phyloP scores from a whole-genome alignment of 2,113 vertebrate genomes.

The Gulo gulo region DNA sequence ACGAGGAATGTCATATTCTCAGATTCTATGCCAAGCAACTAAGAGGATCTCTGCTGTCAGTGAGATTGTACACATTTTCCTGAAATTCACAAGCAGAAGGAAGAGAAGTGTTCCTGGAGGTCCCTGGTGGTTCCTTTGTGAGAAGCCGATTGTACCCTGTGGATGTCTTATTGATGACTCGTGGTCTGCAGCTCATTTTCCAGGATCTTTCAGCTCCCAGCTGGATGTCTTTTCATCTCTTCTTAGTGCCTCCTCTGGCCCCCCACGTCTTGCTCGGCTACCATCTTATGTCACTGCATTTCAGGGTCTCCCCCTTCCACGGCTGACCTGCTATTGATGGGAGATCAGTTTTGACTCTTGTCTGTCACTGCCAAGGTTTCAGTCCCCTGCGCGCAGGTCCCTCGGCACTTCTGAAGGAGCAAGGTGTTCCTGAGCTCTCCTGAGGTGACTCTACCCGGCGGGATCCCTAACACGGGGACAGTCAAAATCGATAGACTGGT shows the following conservation, averaged over 20 bases:
- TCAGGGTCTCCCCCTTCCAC: background rate
- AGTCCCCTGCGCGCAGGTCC: background rate
- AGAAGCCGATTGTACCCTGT: background rate
- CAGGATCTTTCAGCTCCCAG: background rate
- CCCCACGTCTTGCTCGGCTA: background rate
- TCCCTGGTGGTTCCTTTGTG: background rate
- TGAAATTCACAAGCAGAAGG: background rate
- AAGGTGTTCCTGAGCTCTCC: background rate
- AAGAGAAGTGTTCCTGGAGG: background rate
- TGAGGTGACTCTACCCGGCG: background rate
- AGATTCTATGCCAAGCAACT: background rate
- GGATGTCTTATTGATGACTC: background rate
- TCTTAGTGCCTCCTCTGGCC: background rate
- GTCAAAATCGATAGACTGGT: background rate
- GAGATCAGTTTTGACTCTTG: background rate
- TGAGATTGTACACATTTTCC: background rate
- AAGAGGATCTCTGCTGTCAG: background rate
- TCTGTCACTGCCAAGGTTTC: background rate
- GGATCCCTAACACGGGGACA: background rate
- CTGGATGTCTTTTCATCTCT: background rate
- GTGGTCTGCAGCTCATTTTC: background rate
- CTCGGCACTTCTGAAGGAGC: background rate
- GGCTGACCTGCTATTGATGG: background rate
- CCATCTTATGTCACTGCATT: background rate
- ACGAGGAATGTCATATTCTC: background rate